Base-by-base conservation (phyloP, 2,888 invertebrate genomes). In the Cheilosia impressa region DNA sequence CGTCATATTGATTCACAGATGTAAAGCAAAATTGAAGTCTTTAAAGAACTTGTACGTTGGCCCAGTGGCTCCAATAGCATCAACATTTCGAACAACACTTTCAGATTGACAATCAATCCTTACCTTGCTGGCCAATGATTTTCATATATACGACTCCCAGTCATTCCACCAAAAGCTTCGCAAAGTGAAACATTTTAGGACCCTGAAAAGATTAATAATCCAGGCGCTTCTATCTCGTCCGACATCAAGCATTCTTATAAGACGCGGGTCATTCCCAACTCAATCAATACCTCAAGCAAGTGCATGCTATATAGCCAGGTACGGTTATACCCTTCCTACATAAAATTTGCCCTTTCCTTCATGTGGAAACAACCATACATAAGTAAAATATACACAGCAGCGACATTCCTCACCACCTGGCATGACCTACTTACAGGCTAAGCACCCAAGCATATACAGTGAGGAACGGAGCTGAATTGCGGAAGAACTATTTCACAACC, bases 361-460 rank as follows among this genome's bases (percentile, higher is more conserved):
- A 58, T 47, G 15, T 62, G 34, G 41, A 69, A 31, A 72, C 22
- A 50, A 22, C 34, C 22, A 19, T 62, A 45, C 41, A 69, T 58
- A 75, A 81, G 27, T 27, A 53, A 71, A 60, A 19, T 71, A 81
- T 34, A 38, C 34, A 58, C 66, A 55, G 22, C 24, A 66, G 31
- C 38, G n/a, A 69, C 50, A 47, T 63, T 65, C 50, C 63, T 78
- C 57, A 68, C 57, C 24, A 65, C 41, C 27, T 47, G 53, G 55
- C 50, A 66, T 77, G 78, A 72, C 82, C 82, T 83, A 83, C 62
- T 72, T 83, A 13, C 65, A 60, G 66, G 62, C 38, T 34, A 60
- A 77, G 47, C 60, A 60, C 73, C 66, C 71, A 63, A 47, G 47
- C 47, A 45, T 6, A 77, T 43, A 77, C 43, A 34, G 24, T 57